Conservation (phyloP, 2,113 vertebrate genomes). For the Colaptes auratus region DNA sequence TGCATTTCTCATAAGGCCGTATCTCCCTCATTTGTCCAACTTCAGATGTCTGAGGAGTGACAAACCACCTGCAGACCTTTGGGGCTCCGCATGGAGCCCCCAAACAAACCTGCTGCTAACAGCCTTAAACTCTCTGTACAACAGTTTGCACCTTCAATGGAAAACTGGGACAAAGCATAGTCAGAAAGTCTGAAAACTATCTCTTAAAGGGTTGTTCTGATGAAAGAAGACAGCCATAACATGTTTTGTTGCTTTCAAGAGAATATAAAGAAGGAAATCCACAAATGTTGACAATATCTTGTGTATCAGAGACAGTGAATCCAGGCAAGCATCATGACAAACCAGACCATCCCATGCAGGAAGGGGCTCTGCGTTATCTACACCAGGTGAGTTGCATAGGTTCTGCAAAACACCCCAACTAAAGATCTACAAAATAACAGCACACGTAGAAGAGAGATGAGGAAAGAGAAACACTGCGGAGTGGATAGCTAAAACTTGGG, state of each 20-base stretch:
- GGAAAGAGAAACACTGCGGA: background rate
- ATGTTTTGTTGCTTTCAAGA: background rate
- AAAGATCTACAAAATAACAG: background rate
- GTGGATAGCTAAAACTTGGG: background rate
- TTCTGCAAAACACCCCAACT: background rate
- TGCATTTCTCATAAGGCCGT: background rate
- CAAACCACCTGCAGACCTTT: background rate
- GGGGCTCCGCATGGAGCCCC: accelerated
- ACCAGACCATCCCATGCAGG: background rate
- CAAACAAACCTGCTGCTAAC: background rate
- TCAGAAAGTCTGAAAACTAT: background rate
- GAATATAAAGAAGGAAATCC: background rate
- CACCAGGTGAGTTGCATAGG: background rate
- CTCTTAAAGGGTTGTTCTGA: background rate
- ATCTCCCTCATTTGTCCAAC: background rate
- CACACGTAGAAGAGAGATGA: background rate
- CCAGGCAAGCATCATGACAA: background rate
- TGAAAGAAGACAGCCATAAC: background rate
- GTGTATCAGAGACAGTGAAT: background rate
- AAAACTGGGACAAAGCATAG: background rate
- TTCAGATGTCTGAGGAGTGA: background rate
- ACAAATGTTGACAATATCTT: background rate
- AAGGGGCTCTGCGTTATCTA: background rate
- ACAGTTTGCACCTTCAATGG: background rate
- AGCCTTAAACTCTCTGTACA: background rate